phyloP scores from a whole-genome alignment of 2,113 vertebrate species.

The Pampusana beccarii region DNA sequence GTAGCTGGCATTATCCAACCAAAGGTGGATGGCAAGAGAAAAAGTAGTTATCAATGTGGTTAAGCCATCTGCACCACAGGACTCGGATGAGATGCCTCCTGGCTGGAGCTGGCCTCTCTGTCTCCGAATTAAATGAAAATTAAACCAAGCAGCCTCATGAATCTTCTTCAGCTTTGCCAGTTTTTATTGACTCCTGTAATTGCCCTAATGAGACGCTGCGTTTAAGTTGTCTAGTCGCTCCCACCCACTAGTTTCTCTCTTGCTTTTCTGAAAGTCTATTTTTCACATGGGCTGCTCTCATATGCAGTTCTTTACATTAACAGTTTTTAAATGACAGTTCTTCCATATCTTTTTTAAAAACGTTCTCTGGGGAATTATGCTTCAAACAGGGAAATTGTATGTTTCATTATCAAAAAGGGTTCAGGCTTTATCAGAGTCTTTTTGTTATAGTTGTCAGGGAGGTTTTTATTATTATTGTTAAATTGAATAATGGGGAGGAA shows the following conservation, averaged over 20 bases:
- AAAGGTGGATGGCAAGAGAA: background rate
- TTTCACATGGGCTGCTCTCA: background rate
- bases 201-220: background rate
- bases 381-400: slow-evolving; percentile 52
- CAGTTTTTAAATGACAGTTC: background rate
- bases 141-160: background rate
- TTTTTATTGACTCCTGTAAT: background rate
- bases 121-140: background rate
- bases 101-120: background rate
- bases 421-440: slow-evolving; percentile 35
- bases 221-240: background rate
- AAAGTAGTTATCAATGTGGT: background rate
- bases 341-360: background rate
- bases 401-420: slow-evolving; percentile 55
- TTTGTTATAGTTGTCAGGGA: slow-evolving; percentile 59
- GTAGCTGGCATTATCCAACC: background rate
- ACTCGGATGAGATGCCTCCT: background rate
- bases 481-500: slow-evolving; percentile 61
- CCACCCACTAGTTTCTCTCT: background rate
- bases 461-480: slow-evolving; percentile 61
- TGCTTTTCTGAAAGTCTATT: background rate
- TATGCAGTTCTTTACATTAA: background rate
- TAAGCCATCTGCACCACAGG: background rate
- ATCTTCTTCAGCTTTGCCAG: background rate
- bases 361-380: slow-evolving; percentile 17